Conservation (phyloP, 2,797 vertebrate species). For the Onychomys torridus region DNA sequence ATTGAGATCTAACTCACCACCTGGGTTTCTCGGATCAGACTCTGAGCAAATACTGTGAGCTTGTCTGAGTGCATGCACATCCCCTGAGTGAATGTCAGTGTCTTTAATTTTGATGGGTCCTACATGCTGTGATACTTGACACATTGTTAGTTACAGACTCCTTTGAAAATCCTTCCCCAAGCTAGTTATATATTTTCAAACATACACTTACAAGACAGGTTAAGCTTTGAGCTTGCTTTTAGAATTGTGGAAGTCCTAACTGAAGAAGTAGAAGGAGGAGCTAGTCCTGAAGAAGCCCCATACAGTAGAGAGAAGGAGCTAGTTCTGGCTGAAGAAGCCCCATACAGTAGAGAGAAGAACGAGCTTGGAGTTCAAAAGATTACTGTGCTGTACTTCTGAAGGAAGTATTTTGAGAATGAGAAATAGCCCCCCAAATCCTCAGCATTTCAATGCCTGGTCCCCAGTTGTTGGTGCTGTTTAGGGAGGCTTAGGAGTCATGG, state of each 20-base stretch:
- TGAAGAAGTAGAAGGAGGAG: slow-evolving; percentile 10
- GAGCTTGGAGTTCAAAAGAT: neutral
- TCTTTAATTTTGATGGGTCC: neutral
- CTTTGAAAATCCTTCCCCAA: neutral
- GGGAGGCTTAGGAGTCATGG: neutral
- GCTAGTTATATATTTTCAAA: neutral
- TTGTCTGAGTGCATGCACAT: neutral
- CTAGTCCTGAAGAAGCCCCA: neutral
- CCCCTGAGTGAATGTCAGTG: neutral
- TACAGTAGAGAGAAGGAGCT: neutral
- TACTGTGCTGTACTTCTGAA: neutral
- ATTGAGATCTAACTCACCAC: slow-evolving; percentile 28
- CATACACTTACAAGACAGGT: neutral
- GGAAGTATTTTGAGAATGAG: neutral
- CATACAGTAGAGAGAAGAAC: neutral
- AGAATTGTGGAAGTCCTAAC: neutral
- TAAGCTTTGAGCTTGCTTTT: slow-evolving; percentile 8
- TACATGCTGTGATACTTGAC: neutral
- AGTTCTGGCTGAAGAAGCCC: neutral
- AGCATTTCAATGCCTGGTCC: no score
- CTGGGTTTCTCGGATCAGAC: neutral
- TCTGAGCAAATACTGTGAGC: neutral
- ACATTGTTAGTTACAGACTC: neutral
- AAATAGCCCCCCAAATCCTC: neutral
- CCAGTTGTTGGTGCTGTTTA: neutral